Evolutionary conservation across 2,888 invertebrate species (phyloP), one percentile per base, ranked within the genome.

Genomic region (Hydrotaea diabolus): DNA sequence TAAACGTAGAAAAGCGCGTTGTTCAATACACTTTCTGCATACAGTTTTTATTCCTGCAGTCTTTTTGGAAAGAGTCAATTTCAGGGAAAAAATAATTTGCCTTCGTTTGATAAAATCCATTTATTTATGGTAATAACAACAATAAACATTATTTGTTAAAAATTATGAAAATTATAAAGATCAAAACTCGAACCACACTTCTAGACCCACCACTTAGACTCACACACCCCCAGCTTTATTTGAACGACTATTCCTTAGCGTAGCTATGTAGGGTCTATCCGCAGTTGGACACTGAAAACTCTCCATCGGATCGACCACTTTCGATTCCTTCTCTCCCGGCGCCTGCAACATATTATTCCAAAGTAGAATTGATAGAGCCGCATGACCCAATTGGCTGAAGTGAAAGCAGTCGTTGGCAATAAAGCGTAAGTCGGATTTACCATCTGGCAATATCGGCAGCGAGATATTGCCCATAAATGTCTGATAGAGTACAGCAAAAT

Each of bases 371-470:
- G 94, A 92, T 86, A 92, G 91, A 89, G 91, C 89, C 5, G 94
- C 94, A 87, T 94, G 93, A 62, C 92, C 92, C 85, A 93, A 93
- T 88, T 95, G 95, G 88, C 94, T 94, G 15, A 94, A 92, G 88
- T 95, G 95, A 86, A 95, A 95, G 88, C 95, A 95, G 89, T 95
- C 95, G 26, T 90, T 90, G 0, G 94, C 93, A 72, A 95, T 89
- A 87, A 92, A 93, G 5, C 93, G 91, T 83, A 92, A 91, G 89
- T 95, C 94, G 0, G 91, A 89, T 0, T 87, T 85, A 1, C 93
- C 94, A 79, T 92, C 88, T 5, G 89, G 77, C 15, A 83, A 85
- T 13, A 21, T 82, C 2, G 94, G 94, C 17, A 93, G 85, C 0
- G 85, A 86, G 1, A 88, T 21, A 43, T 90, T 83, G 81, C 87